Evolutionary conservation across 2,888 invertebrate genomes (phyloP), one percentile per base, ranked within the genome.

Genomic region (Hydrotaea cyrtoneurina): DNA sequence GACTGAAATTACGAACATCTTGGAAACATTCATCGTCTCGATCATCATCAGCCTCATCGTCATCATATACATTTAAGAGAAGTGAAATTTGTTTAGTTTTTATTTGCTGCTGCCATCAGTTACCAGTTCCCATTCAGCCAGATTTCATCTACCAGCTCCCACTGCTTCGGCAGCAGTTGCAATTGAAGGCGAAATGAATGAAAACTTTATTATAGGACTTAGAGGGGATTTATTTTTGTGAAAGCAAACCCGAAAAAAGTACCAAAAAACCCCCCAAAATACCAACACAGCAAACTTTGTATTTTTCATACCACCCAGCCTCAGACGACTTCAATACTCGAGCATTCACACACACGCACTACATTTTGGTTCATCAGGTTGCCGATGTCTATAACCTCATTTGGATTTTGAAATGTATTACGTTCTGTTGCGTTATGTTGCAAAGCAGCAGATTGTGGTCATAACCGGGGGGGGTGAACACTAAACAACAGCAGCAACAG

Each of bases 201-300:
- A 46, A 66, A 69, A 69, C 19, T 69, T 43, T 69, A 69, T 69
- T 69, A 69, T 46, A 43, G 21, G 69, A 69, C 46, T 69, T 69
- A 23, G 69, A 21, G n/a, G 46, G 23, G 69, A 69, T 69, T 69
- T 69, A 69, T 43, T 46, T 46, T 69, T 69, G 21, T n/a, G 39
- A 69, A 69, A 69, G 31, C 31, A 7, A 31, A 31, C 31, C 3
- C 31, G 3, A 31, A 31, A 31, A 31, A n/a, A n/a, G n/a, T n/a
- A n/a, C n/a, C 46, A 69, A 69, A 62, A 62, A 62, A 31, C 26
- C 26, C 59, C 59, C 13, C 23, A 59, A 59, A 21, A 59, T 21
- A 50, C 50, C 50, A n/a, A n/a, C 50, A 50, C 50, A 50, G 50
- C 50, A 50, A 50, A 50, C 3, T 50, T 50, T 50, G n/a, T n/a